Percentiles rank a stretch among this genome's conserved stretches.
Conservation (phyloP, 2,113 vertebrate genomes). For the Dermatemys mawii region DNA sequence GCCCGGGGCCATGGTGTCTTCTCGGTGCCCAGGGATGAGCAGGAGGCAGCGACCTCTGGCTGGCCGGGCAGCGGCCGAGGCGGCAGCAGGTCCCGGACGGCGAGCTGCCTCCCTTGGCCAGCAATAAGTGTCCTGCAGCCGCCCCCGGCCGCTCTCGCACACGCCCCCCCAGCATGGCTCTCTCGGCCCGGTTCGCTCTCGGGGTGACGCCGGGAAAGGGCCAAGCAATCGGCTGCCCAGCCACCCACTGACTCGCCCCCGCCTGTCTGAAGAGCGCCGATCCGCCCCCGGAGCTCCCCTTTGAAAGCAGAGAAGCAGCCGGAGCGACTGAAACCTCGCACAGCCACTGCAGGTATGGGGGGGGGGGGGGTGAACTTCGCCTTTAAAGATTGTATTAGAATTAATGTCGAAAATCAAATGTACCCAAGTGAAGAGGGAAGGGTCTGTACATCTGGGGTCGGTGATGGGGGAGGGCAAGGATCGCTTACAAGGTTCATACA, state of each 20-base stretch:
- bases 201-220: conserved; percentile 22
- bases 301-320: not conserved
- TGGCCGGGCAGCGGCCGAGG: not conserved
- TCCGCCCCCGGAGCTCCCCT: not conserved
- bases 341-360: conserved; percentile 54
- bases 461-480: too few relatives aligned
- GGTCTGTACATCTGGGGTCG: too few relatives aligned
- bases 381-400: too few relatives aligned
- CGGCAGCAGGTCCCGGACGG: not conserved
- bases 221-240: conserved; percentile 11
- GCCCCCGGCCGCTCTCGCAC: not conserved
- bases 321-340: not conserved
- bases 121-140: conserved; percentile 15
- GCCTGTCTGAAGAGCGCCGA: not conserved
- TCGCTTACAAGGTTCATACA: too few relatives aligned
- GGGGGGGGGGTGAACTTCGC: too few relatives aligned
- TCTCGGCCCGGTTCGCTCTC: conserved; percentile 4
- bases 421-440: too few relatives aligned
- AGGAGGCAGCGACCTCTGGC: conserved; percentile 38
- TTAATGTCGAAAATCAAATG: too few relatives aligned
- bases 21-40: conserved; percentile 20
- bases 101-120: not conserved
- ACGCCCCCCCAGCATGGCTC: conserved; percentile 29
- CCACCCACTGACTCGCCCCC: not conserved
- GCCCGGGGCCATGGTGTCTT: conserved; percentile 41